phyloP scores from a whole-genome alignment of 2,888 invertebrate genomes.

The Venustoraphidia nigricollis region DNA sequence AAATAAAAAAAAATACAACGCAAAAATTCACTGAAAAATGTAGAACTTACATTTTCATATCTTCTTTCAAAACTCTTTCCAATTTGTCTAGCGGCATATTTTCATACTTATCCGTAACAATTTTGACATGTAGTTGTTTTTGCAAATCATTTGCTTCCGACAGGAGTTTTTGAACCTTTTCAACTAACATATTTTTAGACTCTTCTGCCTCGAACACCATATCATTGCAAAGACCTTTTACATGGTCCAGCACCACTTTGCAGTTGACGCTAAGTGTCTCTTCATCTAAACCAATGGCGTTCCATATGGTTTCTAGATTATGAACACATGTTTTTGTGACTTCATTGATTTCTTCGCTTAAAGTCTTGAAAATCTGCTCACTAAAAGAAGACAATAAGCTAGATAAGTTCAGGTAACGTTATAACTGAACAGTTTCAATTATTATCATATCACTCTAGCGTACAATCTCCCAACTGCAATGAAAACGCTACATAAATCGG shows the following conservation, averaged over 20 bases:
- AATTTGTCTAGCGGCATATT: neutral
- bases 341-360: no score
- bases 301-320: no score
- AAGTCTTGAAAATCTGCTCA: no score
- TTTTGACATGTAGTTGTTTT: neutral
- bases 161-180: neutral
- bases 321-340: no score
- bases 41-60: neutral
- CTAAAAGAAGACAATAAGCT: no score
- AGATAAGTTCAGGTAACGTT: no score
- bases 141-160: neutral
- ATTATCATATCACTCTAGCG: no score
- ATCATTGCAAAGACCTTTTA: neutral
- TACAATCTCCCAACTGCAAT: no score
- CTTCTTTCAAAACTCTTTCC: neutral
- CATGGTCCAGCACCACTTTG: neutral
- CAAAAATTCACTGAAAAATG: neutral
- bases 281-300: no score
- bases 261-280: no score
- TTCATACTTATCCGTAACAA: neutral
- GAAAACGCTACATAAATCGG: no score
- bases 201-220: neutral
- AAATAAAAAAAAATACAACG: slow-evolving; percentile 2
- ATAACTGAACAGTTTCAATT: no score
- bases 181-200: neutral